Base-by-base conservation (phyloP, 2,888 invertebrate genomes). In the Xestia xanthographa region DNA sequence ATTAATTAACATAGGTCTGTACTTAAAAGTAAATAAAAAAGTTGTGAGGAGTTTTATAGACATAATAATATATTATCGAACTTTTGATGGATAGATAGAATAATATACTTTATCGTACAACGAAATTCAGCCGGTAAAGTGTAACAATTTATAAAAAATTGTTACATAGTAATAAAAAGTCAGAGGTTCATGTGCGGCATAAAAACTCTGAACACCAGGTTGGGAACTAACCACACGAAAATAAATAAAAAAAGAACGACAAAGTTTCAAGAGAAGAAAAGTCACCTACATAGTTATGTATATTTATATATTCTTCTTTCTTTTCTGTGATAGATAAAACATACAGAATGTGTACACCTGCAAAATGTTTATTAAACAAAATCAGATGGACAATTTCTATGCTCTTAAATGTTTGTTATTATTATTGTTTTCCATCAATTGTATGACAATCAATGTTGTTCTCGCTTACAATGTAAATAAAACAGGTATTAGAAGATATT, bases 381-480 rank as follows among this genome's bases (percentile, higher is more conserved):
- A 22, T 8, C 26, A n/a, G 12, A 6, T 53, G 50, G 11, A 22
- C n/a, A 72, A 14, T 34, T 70, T 58, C 34, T 50, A 34, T 48
- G 3, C 4, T 62, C 29, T 2, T 43, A 50, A 41, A 50, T 68
- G n/a, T 63, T 80, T 80, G n/a, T 14, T 62, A 34, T 26, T 60
- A 34, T 53, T 75, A 53, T 71, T 72, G 63, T 66, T 74, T 68
- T 56, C 14, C 48, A 62, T 17, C 43, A 14, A 50, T 45, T 73
- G 70, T 73, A 80, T 65, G 67, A 73, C 50, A 66, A 66, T 20
- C 34, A 34, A 48, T 29, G 50, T 45, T 68, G 26, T 14, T 48
- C 20, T 9, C 20, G 5, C 20, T 41, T 29, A 56, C 22, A n/a
- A 41, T 38, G n/a, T 43, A 17, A 38, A 74, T 9, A 65, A 26